These are phyloP conservation scores for Dermolepida albohirtum DNA, from an alignment of 2,888 invertebrate genomes.

Conservation along the genomic window DNA sequence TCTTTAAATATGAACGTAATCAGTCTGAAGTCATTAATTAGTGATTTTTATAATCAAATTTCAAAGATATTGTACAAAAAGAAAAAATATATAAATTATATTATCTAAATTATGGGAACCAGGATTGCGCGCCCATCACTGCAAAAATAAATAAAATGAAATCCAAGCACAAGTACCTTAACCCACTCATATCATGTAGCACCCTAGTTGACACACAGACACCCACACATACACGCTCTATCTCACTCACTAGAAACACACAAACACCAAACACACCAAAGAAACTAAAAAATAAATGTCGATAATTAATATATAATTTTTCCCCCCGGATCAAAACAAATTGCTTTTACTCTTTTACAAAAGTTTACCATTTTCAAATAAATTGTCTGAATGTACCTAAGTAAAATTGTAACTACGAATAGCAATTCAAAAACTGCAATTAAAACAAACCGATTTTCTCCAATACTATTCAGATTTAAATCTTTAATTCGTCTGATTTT, in stretches of 20 bases:
- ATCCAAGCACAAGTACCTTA: conserved; percentile 54
- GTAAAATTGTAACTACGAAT: no score
- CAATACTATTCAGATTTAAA: no score
- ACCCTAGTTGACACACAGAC: conserved; percentile 19
- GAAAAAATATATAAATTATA: conserved; percentile 15
- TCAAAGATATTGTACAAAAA: conserved; percentile 19
- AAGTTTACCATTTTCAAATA: no score
- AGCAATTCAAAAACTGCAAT: no score
- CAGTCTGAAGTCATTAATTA: no score
- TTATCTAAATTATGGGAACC: conserved; percentile 44
- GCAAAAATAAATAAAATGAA: background rate
- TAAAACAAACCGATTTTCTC: no score
- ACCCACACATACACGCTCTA: conserved; percentile 24
- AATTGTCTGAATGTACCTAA: no score
- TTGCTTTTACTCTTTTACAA: background rate
- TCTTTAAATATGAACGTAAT: no score
- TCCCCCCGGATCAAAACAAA: background rate
- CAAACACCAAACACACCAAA: conserved; percentile 24
- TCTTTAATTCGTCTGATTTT: no score
- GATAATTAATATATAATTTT: background rate
- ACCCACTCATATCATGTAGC: conserved; percentile 52
- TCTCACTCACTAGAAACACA: conserved; percentile 17
- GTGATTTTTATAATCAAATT: conserved; percentile 1
- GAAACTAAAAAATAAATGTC: background rate
- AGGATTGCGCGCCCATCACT: conserved; percentile 49